phyloP scores from a whole-genome alignment of 2,888 invertebrate species.

The Meiosimyza decipiens region DNA sequence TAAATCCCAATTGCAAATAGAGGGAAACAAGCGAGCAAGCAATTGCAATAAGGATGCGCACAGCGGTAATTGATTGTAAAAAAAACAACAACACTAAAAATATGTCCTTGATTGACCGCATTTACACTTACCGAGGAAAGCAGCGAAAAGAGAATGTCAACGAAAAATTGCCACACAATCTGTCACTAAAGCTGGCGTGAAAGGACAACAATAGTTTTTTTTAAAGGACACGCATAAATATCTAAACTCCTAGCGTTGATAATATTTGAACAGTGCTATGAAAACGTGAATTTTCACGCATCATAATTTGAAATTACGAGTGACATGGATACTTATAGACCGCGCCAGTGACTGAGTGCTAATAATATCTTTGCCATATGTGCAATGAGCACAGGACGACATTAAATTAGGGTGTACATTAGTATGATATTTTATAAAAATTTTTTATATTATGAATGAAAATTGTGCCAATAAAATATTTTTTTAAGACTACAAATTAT shows the following conservation, averaged over 20 bases:
- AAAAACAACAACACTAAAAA: background rate
- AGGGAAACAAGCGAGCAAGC: background rate
- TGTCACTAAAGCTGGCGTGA: slow-evolving; percentile 20
- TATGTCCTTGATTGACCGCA: slow-evolving; percentile 34
- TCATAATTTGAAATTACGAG: slow-evolving; percentile 26
- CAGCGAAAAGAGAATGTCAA: background rate
- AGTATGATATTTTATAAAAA: too few species aligned
- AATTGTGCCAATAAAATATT: too few species aligned
- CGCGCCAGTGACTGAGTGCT: too few species aligned
- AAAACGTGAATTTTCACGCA: slow-evolving; percentile 24
- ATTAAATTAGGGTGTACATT: too few species aligned
- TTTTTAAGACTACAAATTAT: too few species aligned
- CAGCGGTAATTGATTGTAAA: slow-evolving; percentile 11
- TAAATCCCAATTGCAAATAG: slow-evolving; percentile 22
- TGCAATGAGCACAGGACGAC: too few species aligned
- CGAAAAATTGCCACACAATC: slow-evolving; percentile 1
- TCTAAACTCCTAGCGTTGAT: background rate
- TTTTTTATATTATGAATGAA: too few species aligned
- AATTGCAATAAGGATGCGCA: slow-evolving; percentile 6
- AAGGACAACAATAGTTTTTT: background rate
- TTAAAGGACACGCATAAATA: slow-evolving; percentile 1
- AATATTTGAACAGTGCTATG: slow-evolving; percentile 17
- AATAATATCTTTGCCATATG: too few species aligned
- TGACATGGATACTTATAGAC: too few species aligned
- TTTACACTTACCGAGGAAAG: background rate